These are phyloP conservation scores for Eudasyphora cyanicolor DNA, from an alignment of 2,888 invertebrate species.

Conservation along the genomic window DNA sequence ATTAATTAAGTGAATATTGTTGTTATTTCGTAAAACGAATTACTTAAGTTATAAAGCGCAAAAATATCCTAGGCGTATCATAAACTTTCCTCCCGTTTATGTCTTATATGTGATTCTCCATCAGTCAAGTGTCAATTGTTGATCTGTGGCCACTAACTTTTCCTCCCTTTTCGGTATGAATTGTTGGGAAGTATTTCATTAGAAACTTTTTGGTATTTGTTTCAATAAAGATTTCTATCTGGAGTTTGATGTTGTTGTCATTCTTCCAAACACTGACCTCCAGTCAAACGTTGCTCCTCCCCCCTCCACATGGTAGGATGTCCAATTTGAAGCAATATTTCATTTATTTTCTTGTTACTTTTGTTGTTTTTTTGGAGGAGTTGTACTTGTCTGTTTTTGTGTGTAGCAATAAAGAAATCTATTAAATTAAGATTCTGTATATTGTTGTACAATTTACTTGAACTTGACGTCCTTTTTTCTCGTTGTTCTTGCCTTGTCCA, in stretches of 20 bases:
- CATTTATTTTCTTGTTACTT: not conserved
- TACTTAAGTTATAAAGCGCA: not conserved
- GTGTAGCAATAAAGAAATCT: conserved; percentile 31
- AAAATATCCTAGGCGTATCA: not conserved
- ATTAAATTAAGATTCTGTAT: conserved; percentile 36
- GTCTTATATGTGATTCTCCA: not conserved
- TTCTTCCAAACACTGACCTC: not conserved
- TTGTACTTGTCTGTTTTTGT: not conserved
- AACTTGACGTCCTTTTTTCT: not conserved
- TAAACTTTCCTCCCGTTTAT: not conserved
- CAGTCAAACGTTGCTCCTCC: not conserved
- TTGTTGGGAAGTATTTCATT: not conserved
- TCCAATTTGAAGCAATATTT: not conserved
- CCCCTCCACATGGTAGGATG: not conserved
- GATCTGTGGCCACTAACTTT: conserved; percentile 3
- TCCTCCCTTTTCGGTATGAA: not conserved
- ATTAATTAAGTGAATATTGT: not conserved
- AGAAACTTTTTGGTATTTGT: conserved; percentile 15
- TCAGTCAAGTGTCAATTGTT: conserved; percentile 17
- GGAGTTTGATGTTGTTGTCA: conserved; percentile 11
- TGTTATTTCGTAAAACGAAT: not conserved
- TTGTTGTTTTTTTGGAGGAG: not conserved
- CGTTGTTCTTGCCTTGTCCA: not conserved
- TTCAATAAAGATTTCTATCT: not conserved
- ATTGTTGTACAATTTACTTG: conserved; percentile 9